phyloP scores from a whole-genome alignment of 2,888 invertebrate genomes.

The Drosophila cracens region DNA sequence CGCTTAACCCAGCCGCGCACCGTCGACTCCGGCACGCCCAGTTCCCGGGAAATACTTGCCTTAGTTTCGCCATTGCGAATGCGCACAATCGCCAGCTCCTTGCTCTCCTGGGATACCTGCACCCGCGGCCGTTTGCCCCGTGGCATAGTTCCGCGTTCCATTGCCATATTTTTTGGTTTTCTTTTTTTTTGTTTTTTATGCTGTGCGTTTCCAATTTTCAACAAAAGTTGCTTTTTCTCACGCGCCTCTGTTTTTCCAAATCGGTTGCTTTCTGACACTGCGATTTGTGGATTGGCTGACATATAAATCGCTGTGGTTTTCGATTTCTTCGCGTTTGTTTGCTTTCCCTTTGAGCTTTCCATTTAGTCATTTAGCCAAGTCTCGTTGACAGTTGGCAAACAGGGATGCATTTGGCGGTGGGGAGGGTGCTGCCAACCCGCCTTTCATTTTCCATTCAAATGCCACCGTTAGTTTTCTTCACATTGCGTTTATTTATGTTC shows the following conservation, averaged over 20 bases:
- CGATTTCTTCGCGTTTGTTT: constrained; percentile 52
- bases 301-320: constrained; percentile 69
- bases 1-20: constrained; percentile 73
- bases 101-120: constrained; percentile 64
- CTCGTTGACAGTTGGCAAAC: constrained; percentile 40
- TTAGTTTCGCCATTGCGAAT: constrained; percentile 72
- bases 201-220: constrained; percentile 31
- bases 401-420: constrained; percentile 17
- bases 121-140: constrained; percentile 68
- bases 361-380: not conserved
- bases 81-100: constrained; percentile 66
- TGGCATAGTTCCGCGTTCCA: constrained; percentile 54
- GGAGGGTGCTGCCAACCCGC: constrained; percentile 42
- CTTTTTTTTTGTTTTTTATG: not conserved
- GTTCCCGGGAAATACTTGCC: constrained; percentile 70
- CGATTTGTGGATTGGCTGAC: constrained; percentile 52
- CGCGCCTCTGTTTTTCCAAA: constrained; percentile 37
- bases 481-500: constrained; percentile 41
- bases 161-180: constrained; percentile 8
- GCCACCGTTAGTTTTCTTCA: constrained; percentile 3
- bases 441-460: constrained; percentile 1
- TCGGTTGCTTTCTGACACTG: constrained; percentile 51
- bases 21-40: constrained; percentile 72
- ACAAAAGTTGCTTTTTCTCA: constrained; percentile 32
- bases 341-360: constrained; percentile 20